These are phyloP conservation scores for Lordiphosa andalusiaca DNA, from an alignment of 2,888 invertebrate genomes.

Conservation along the genomic window DNA sequence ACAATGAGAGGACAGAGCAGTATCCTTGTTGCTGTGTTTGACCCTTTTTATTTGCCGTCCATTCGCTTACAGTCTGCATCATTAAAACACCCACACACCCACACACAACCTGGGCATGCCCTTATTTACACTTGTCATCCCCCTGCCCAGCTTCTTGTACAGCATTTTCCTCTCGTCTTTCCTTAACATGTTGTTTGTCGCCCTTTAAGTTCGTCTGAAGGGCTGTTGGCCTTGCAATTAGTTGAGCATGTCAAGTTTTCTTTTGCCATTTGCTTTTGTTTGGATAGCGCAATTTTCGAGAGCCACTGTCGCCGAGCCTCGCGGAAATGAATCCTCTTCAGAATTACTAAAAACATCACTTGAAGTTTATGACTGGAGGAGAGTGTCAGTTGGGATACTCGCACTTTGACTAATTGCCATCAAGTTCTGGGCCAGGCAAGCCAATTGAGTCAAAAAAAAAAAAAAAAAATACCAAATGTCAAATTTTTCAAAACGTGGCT, in stretches of 20 bases:
- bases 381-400: slow-evolving; percentile 27
- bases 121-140: slow-evolving; percentile 33
- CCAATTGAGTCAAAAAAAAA: background rate
- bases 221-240: slow-evolving; percentile 71
- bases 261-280: slow-evolving; percentile 41
- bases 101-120: slow-evolving; percentile 11
- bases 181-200: slow-evolving; percentile 28
- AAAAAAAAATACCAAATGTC: too few relatives aligned
- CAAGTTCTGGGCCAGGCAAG: slow-evolving; percentile 21
- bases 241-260: slow-evolving; percentile 44
- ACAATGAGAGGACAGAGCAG: slow-evolving; percentile 45
- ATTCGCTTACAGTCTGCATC: slow-evolving; percentile 27
- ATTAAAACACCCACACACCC: slow-evolving; percentile 28
- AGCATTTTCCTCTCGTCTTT: slow-evolving; percentile 1
- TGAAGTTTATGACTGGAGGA: slow-evolving; percentile 27
- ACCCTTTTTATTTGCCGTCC: slow-evolving; percentile 45
- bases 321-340: slow-evolving; percentile 31
- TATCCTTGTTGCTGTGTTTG: slow-evolving; percentile 29
- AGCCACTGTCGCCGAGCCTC: slow-evolving; percentile 24
- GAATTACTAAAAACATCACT: slow-evolving; percentile 37
- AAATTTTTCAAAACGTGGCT: too few relatives aligned
- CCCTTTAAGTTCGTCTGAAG: slow-evolving; percentile 59
- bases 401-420: slow-evolving; percentile 53
- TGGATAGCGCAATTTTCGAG: slow-evolving; percentile 34
- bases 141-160: slow-evolving; percentile 4